These are phyloP conservation scores for Ichneumon xanthorius DNA, from an alignment of 2,888 invertebrate species.

Conservation along the genomic window DNA sequence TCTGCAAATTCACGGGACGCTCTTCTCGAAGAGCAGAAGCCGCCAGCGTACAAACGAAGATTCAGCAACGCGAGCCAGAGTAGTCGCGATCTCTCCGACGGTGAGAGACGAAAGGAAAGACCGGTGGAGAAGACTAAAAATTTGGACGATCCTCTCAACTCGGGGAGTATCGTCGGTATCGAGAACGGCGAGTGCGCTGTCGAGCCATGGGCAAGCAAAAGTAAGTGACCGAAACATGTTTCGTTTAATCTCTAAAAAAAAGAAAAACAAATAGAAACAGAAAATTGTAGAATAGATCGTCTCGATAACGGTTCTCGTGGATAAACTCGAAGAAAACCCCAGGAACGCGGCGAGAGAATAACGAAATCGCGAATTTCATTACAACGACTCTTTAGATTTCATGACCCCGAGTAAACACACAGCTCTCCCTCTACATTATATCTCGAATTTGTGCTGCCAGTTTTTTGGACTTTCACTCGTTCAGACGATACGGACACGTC, in stretches of 20 bases:
- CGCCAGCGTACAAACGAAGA: conserved; percentile 77
- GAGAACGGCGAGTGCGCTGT: conserved; percentile 82
- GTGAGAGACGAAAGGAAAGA: conserved; percentile 76
- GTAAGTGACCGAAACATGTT: conserved; percentile 72
- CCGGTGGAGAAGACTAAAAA: conserved; percentile 76
- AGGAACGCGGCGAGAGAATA: not conserved
- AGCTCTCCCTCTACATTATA: conserved; percentile 63
- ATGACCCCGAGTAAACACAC: conserved; percentile 31
- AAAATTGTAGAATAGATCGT: conserved; percentile 27
- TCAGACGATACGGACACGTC: conserved; percentile 84
- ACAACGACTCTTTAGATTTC: conserved; percentile 3
- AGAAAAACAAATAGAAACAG: conserved; percentile 9
- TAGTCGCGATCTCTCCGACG: conserved; percentile 81
- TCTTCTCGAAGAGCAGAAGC: conserved; percentile 77
- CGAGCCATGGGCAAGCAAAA: conserved; percentile 82
- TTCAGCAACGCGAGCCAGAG: conserved; percentile 83
- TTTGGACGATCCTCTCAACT: conserved; percentile 79
- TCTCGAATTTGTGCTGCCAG: conserved; percentile 82
- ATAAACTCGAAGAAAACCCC: conserved; percentile 10
- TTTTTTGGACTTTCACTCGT: conserved; percentile 83
- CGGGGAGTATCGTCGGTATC: conserved; percentile 87
- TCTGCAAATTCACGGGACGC: conserved; percentile 83
- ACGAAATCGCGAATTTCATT: conserved; percentile 26
- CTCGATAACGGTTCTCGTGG: conserved; percentile 15
- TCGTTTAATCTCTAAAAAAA: not conserved